A percentile compares a stretch with the other conserved stretches of the same genome.
phyloP scores from a whole-genome alignment of 2,797 vertebrate genomes.

The Pteronotus mesoamericanus region DNA sequence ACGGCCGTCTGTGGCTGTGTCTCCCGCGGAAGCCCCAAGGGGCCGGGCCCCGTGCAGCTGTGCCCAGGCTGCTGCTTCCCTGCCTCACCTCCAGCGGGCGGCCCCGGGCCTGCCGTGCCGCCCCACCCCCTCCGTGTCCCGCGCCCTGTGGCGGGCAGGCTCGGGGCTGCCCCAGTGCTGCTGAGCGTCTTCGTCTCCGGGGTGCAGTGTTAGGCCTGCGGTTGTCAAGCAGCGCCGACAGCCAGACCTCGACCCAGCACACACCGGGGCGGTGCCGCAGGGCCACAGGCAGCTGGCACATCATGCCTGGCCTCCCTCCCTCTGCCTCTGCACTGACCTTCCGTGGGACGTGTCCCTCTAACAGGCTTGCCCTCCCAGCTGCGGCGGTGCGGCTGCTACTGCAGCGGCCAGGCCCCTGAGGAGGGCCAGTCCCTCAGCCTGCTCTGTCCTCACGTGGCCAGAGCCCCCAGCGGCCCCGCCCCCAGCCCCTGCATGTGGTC shows the following conservation, averaged over 20 bases:
- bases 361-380: not conserved
- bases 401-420: not conserved
- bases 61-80: not conserved
- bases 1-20: not conserved
- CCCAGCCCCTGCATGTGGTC: not conserved
- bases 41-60: accelerated
- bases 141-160: not conserved
- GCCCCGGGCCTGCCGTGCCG: not conserved
- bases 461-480: not conserved
- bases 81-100: not conserved
- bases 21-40: not conserved
- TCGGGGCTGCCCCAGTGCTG: accelerated
- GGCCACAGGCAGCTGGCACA: not conserved
- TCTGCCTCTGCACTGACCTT: not conserved
- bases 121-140: not conserved
- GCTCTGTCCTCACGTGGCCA: not conserved
- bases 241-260: not conserved
- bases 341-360: not conserved
- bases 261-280: not conserved
- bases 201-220: not conserved
- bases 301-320: not conserved
- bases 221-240: not conserved
- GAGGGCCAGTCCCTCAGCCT: not conserved
- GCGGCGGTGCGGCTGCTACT: not conserved
- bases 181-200: not conserved